Evolutionary conservation across 2,888 invertebrate species (phyloP).

Genomic region (Lycophotia porphyrea): DNA sequence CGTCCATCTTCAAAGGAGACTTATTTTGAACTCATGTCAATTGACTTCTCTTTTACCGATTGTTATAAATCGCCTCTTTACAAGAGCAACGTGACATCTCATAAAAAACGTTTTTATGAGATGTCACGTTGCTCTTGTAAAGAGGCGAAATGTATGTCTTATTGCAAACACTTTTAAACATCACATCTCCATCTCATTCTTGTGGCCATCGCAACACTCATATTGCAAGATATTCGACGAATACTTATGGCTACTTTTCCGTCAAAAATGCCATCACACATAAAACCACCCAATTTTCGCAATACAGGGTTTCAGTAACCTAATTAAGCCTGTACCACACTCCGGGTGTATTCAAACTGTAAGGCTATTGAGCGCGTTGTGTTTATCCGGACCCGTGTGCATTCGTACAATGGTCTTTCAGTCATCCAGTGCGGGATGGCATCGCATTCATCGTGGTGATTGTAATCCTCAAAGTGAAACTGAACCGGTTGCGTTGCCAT

Average conservation of each 20-base stretch:
- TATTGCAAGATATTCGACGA: not conserved
- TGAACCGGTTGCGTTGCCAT: constrained; percentile 18
- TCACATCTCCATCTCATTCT: not conserved
- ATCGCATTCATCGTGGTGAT: constrained; percentile 60
- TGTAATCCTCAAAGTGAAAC: constrained; percentile 62
- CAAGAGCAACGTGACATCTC: too few species aligned
- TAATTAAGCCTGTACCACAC: constrained; percentile 68
- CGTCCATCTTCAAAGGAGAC: not conserved
- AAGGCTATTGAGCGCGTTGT: constrained; percentile 66
- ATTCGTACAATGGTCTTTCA: constrained; percentile 66
- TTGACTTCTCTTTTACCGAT: not conserved
- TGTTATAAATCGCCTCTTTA: too few species aligned
- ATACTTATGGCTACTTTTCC: not conserved
- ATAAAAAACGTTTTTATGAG: too few species aligned
- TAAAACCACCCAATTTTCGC: not conserved
- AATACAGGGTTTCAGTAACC: constrained; percentile 43
- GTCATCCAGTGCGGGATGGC: constrained; percentile 45
- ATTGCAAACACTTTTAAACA: not conserved
- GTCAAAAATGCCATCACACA: not conserved
- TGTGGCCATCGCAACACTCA: too few species aligned
- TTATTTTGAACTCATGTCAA: too few species aligned
- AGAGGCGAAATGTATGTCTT: too few species aligned
- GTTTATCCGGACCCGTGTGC: constrained; percentile 72
- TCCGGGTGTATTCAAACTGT: constrained; percentile 55
- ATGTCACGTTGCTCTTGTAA: too few species aligned